Conservation (phyloP, 2,888 invertebrate genomes). For the Scaptomyza tumidula region DNA sequence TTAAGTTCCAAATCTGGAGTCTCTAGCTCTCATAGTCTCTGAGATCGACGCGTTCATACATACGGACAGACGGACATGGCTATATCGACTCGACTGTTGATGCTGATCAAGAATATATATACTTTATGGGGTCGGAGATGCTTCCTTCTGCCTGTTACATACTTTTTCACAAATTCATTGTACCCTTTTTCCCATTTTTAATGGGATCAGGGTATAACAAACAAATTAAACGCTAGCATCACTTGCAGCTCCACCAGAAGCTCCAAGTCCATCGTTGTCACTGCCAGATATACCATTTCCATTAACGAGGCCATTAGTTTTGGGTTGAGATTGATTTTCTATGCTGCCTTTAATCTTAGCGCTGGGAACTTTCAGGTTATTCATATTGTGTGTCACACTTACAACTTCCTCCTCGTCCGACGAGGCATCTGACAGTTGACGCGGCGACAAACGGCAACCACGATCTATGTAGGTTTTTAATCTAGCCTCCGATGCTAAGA, state of each 20-base stretch:
- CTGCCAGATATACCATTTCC: conserved; percentile 21
- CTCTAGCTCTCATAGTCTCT: no score
- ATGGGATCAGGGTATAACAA: no score
- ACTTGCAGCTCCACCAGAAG: conserved; percentile 28
- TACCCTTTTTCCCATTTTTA: no score
- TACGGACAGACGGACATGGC: no score
- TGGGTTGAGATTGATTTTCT: not conserved
- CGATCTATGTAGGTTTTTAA: conserved; percentile 89
- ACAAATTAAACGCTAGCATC: not conserved
- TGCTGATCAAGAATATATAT: no score
- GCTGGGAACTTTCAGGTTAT: conserved; percentile 22
- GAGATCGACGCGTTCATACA: no score
- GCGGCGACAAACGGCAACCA: conserved; percentile 91
- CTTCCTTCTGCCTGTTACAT: no score
- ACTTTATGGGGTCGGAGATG: no score
- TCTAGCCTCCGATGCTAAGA: conserved; percentile 94
- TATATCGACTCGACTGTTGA: no score
- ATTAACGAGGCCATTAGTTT: conserved; percentile 19
- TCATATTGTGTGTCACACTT: conserved; percentile 28
- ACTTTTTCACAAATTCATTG: no score
- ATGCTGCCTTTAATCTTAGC: conserved; percentile 2
- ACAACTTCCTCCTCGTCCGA: conserved; percentile 85
- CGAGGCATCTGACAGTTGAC: conserved; percentile 90
- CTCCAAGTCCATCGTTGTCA: conserved; percentile 7
- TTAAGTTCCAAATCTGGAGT: no score